A percentile compares a stretch with the other conserved stretches of the same genome.
Evolutionary conservation across 2,113 vertebrate genomes (phyloP).

Genomic region (Mungos mungo): DNA sequence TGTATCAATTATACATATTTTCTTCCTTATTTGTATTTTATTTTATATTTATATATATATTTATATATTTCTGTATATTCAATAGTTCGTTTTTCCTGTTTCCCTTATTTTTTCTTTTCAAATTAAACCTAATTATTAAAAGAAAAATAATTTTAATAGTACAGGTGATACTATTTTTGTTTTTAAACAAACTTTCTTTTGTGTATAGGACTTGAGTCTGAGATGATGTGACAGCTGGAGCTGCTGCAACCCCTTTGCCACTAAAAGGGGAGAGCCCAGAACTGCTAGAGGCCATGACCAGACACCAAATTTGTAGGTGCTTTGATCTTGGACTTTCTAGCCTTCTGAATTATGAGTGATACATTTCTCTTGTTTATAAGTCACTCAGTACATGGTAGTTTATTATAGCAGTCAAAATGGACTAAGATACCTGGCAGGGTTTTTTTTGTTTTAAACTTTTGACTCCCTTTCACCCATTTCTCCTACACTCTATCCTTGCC

Average conservation of each 20-base stretch:
- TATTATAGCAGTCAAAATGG: not conserved
- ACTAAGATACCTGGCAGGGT: not conserved
- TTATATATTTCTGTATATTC: not conserved
- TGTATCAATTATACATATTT: not conserved
- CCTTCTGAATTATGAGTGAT: not conserved
- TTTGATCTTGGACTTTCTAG: not conserved
- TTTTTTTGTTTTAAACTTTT: not conserved
- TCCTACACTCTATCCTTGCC: not conserved
- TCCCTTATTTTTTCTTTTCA: not conserved
- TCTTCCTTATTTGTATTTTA: not conserved
- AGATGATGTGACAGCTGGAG: not conserved
- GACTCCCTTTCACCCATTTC: not conserved
- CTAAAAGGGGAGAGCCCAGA: not conserved
- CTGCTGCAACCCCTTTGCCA: not conserved
- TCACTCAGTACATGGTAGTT: not conserved
- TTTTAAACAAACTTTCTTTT: not conserved
- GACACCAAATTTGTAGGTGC: not conserved
- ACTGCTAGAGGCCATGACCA: not conserved
- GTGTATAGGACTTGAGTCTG: not conserved
- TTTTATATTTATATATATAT: not conserved
- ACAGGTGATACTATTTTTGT: not conserved
- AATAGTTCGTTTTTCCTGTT: not conserved
- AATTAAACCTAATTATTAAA: not conserved
- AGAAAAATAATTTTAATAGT: not conserved
- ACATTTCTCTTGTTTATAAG: not conserved